Evolutionary conservation across 1,140 invertebrate species (phyloP).

Genomic region (Drosophila seguyi): DNA sequence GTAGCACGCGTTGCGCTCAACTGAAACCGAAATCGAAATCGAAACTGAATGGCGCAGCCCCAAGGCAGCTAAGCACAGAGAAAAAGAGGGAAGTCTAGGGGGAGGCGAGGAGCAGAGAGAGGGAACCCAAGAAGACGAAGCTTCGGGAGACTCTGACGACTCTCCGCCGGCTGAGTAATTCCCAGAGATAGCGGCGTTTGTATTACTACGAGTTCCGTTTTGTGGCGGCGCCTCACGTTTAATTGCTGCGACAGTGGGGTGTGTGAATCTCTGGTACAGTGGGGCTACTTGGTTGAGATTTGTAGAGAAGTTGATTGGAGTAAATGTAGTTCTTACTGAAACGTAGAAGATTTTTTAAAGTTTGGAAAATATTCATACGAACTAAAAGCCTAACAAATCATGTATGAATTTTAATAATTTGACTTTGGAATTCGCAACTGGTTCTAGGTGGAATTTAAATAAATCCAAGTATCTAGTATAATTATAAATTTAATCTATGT

Average conservation of each 20-base stretch:
- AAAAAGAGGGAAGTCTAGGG: neutral
- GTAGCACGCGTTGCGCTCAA: conserved; percentile 74
- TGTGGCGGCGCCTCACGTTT: conserved; percentile 53
- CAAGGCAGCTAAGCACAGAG: conserved; percentile 24
- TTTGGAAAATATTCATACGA: neutral
- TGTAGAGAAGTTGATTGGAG: neutral
- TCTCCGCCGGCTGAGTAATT: conserved; percentile 43
- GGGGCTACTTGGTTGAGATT: neutral
- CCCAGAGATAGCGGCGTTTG: conserved; percentile 40
- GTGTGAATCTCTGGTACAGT: conserved; percentile 29
- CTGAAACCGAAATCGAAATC: conserved; percentile 75
- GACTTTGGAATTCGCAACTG: neutral
- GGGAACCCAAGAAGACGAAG: conserved; percentile 35
- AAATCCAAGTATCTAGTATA: neutral
- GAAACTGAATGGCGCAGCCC: conserved; percentile 67
- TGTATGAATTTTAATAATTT: neutral
- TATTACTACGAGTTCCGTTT: conserved; percentile 59
- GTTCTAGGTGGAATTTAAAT: neutral
- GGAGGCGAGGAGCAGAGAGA: neutral
- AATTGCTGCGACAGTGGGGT: conserved; percentile 37
- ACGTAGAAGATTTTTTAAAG: neutral
- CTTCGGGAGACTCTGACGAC: conserved; percentile 26
- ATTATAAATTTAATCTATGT: neutral
- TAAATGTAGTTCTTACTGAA: neutral
- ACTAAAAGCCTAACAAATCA: neutral